Base-by-base conservation (phyloP, 2,797 vertebrate genomes). In the Botia kubotai region DNA sequence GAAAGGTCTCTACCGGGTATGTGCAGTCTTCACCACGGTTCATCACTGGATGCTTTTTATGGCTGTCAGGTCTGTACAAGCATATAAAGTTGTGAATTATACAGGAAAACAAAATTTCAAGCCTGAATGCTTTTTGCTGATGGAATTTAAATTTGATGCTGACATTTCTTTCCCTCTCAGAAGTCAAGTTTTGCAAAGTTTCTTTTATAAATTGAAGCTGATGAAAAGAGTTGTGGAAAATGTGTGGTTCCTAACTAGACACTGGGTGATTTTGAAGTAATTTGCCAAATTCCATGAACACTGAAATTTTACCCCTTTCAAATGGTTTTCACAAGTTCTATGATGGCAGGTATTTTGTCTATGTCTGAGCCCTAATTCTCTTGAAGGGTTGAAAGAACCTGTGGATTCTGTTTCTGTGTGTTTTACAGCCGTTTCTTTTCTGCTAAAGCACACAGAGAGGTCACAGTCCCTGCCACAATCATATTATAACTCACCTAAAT, bases 401-500 rank as follows among this genome's bases (percentile, higher is more conserved):
- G 60, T 77, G 75, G 63, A 71, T 50, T 58, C 43, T 66, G 65
- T 66, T 70, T 71, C 67, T 83, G 46, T 58, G 62, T 23, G 63
- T 72, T 89, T 87, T 83, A 87, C 76, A 83, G 85, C 85, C 69
- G 75, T 77, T 77, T 86, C n/a, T 82, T 65, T 78, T 83, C 77
- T 78, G 75, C 65, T 81, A 76, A 75, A 69, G 80, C 85, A 87
- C 73, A 36, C 12, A 83, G 53, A 77, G 84, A 85, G 53, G 75
- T 86, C 85, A 81, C 85, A 86, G 82, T 76, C 77, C 82, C 76
- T 80, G 88, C 83, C 85, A 86, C 81, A 75, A 85, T 83, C 88
- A 89, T 83, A 91, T 92, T 85, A 90, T 81, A 73, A 82, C 82
- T 81, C 86, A 80, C 69, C 89, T 91, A 87, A 79, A 86, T 90